phyloP scores from a whole-genome alignment of 2,113 vertebrate genomes.

The Cromileptes altivelis region DNA sequence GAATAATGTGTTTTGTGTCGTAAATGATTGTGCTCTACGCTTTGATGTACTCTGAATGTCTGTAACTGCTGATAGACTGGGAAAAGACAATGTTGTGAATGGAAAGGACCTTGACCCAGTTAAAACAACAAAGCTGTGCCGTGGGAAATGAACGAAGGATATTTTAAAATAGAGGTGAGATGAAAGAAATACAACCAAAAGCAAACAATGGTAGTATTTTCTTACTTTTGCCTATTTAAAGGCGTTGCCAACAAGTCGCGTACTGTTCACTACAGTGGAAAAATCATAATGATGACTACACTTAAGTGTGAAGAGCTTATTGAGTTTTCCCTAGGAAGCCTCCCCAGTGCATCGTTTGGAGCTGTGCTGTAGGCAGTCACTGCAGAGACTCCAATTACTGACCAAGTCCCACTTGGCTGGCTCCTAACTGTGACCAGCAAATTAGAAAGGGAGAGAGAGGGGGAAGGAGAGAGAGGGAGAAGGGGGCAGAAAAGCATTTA shows the following conservation, averaged over 20 bases:
- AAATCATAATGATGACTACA: conserved; percentile 75
- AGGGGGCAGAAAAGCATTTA: conserved; percentile 44
- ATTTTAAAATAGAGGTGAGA: conserved; percentile 59
- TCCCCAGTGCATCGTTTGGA: conserved; percentile 77
- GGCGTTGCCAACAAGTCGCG: conserved; percentile 63
- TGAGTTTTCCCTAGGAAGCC: conserved; percentile 77
- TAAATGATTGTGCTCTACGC: conserved; percentile 2
- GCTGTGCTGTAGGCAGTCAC: conserved; percentile 78
- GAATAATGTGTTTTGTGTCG: conserved; percentile 21
- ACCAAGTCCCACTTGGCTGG: conserved; percentile 79
- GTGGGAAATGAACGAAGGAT: conserved; percentile 61
- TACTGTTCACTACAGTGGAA: conserved; percentile 76
- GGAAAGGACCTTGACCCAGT: conserved; percentile 68
- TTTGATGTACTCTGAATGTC: conserved; percentile 31
- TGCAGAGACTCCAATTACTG: conserved; percentile 84
- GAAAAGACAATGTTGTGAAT: conserved; percentile 56
- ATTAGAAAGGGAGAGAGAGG: conserved; percentile 68
- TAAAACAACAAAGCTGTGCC: conserved; percentile 63
- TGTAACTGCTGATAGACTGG: conserved; percentile 44
- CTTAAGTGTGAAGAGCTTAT: conserved; percentile 80
- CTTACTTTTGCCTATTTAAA: conserved; percentile 34
- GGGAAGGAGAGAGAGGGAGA: conserved; percentile 11
- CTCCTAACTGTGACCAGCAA: conserved; percentile 81
- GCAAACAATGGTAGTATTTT: conserved; percentile 40
- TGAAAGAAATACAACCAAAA: conserved; percentile 54